phyloP scores from a whole-genome alignment of 2,888 invertebrate genomes.

The Hartigia nigra region DNA sequence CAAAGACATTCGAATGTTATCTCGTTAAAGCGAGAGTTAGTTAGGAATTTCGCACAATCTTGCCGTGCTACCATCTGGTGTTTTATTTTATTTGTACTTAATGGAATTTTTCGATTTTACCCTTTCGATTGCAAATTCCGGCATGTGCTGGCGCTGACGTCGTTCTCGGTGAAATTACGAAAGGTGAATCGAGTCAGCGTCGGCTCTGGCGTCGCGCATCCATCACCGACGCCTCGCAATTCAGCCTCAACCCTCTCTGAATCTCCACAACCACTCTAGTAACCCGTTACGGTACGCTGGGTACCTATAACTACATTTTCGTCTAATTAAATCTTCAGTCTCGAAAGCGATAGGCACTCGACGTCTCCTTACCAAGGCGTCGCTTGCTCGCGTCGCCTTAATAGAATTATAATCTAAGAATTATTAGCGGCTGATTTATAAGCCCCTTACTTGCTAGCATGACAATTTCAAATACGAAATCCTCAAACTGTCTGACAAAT shows the following conservation, averaged over 20 bases:
- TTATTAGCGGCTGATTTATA: constrained; percentile 9
- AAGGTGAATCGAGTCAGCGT: not conserved
- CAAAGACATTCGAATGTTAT: not conserved
- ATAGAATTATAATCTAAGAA: constrained; percentile 22
- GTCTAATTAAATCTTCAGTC: constrained; percentile 35
- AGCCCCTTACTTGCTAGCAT: not conserved
- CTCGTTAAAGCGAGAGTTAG: not conserved
- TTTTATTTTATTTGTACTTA: not conserved
- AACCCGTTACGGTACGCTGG: not conserved
- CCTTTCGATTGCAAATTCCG: not conserved
- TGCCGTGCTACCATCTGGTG: not conserved
- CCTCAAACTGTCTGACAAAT: not conserved
- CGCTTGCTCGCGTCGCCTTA: constrained; percentile 3
- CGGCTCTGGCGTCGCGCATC: constrained; percentile 1
- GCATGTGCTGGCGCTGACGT: not conserved
- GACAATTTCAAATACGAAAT: not conserved
- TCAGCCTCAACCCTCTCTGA: not conserved
- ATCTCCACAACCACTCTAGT: not conserved
- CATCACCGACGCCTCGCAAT: constrained; percentile 4
- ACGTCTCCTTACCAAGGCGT: constrained; percentile 14
- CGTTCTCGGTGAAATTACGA: not conserved
- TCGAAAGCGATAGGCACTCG: constrained; percentile 24
- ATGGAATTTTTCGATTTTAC: not conserved
- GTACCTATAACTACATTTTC: constrained; percentile 22
- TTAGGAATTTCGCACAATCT: not conserved